Percentiles rank a stretch among this genome's conserved stretches.
These are phyloP conservation scores for Cancer borealis DNA, from an alignment of 2,888 invertebrate genomes.

Conservation along the genomic window DNA sequence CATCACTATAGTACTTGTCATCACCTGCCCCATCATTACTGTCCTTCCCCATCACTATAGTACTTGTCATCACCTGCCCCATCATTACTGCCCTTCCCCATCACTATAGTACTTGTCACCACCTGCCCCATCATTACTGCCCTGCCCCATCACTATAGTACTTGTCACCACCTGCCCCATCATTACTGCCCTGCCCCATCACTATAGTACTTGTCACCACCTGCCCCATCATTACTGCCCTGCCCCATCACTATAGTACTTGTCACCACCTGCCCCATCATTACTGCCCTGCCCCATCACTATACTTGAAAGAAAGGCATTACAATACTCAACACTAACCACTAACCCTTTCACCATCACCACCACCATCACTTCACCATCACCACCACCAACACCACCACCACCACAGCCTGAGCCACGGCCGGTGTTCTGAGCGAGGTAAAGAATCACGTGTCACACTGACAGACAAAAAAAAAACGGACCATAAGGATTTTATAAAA, in stretches of 20 bases:
- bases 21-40: no score
- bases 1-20: no score
- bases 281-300: no score
- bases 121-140: background rate
- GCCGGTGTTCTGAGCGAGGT: background rate
- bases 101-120: background rate
- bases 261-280: background rate
- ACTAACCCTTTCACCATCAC: background rate
- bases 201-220: background rate
- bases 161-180: background rate
- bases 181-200: background rate
- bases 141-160: no score
- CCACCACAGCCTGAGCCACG: background rate
- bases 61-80: no score
- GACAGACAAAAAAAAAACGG: background rate
- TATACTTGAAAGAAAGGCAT: background rate
- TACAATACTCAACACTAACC: background rate
- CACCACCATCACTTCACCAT: background rate
- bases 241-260: background rate
- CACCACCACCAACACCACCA: slow-evolving; percentile 10
- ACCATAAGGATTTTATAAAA: slow-evolving; percentile 10
- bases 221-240: background rate
- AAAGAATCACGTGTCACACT: background rate
- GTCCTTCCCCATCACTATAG: no score
- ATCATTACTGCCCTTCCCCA: no score